A percentile compares a stretch with the other conserved stretches of the same genome.
These are phyloP conservation scores for Hipparchia sbordonii DNA, from an alignment of 2,888 invertebrate genomes.

Conservation along the genomic window DNA sequence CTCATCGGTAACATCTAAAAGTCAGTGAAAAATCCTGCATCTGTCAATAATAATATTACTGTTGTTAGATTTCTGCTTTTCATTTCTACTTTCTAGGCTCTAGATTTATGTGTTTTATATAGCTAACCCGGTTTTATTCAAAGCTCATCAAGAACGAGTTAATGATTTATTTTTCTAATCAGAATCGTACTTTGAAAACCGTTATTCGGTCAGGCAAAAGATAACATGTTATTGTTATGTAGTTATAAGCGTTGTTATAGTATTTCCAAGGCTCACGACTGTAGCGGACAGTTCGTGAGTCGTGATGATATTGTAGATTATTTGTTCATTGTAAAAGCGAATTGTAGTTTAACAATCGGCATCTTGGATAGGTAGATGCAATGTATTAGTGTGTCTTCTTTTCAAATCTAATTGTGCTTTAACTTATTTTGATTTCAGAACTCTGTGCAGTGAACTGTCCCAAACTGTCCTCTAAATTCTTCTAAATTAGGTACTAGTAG, in stretches of 20 bases:
- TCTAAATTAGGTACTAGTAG: no score
- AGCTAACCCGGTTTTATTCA: not conserved
- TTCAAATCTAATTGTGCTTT: no score
- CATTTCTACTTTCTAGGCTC: conserved; percentile 1
- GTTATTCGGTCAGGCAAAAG: conserved; percentile 35
- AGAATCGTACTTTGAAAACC: conserved; percentile 15
- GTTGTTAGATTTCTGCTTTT: not conserved
- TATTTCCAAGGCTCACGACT: conserved; percentile 63
- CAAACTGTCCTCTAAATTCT: no score
- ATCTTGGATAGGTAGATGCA: not conserved
- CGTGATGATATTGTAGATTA: conserved; percentile 56
- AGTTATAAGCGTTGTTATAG: conserved; percentile 45
- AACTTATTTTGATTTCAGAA: no score
- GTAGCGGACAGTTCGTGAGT: conserved; percentile 43
- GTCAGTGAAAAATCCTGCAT: not conserved
- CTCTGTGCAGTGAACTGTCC: no score
- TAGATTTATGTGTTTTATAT: conserved; percentile 2
- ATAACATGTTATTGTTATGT: conserved; percentile 42
- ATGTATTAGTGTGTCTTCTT: not conserved
- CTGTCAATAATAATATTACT: not conserved
- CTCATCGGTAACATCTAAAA: not conserved
- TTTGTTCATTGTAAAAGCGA: conserved; percentile 40
- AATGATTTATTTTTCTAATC: conserved; percentile 26
- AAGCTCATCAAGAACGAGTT: conserved; percentile 1
- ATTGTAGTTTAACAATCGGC: conserved; percentile 14